Evolutionary conservation across 2,113 vertebrate species (phyloP), one percentile per base, ranked within the genome.

Genomic region (Formicarius rufipectus): DNA sequence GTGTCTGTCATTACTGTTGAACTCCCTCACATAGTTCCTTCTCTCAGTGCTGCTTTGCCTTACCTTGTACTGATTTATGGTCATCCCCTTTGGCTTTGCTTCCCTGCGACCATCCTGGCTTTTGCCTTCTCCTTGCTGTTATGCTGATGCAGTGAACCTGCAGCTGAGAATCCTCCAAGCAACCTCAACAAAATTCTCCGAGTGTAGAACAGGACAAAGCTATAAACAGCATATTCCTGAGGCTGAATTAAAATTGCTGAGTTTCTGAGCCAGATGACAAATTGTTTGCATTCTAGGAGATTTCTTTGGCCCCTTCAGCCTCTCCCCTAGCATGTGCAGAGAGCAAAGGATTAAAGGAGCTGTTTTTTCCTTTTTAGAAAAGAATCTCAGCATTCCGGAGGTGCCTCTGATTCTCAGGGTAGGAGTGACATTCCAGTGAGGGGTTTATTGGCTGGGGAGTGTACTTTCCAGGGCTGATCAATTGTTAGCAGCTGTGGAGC

Each of bases 371-470:
- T 89, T 94, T 90, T 82, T 87, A 94, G 47, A 80, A 90, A 83
- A 95, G 89, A 94, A 92, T 76, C 56, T 93, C 75, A 83, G 71
- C 95, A 91, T 96, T 97, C 95, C 84, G 78, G 84, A 95, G 89
- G 97, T 63, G 95, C 95, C 82, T 97, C 89, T 84, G 87, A 84
- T 95, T 94, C 93, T 94, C 44, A 19, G 93, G 83, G 76, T 72
- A 87, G 96, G 86, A 96, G 69, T 84, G 91, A 96, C 94, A 97
- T 97, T 97, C 90, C 96, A 82, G 52, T 64, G 76, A 89, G 86
- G 88, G 83, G 80, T 88, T 97, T 87, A 82, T 50, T 87, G 77
- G 83, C 79, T 84, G 76, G 53, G 56, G 72, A 94, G 79, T 68
- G 37, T 22, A 6, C 81, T 93, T 83, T 50, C 72, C 76, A 83